Base-by-base conservation (phyloP, 2,888 invertebrate species). In the Idaea biselata region DNA sequence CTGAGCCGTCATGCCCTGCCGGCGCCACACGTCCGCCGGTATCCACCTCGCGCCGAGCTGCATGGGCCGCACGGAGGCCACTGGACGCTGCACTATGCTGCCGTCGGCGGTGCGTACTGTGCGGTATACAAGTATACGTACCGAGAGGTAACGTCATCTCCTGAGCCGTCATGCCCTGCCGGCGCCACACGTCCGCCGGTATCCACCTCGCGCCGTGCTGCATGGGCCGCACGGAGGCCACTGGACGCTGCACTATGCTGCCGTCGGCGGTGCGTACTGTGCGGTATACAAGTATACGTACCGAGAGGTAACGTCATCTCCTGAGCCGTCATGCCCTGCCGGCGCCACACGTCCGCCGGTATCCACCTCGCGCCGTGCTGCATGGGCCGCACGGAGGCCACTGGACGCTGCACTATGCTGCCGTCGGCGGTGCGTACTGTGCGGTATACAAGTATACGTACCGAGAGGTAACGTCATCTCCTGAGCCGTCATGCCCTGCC, bases 281-380 rank as follows among this genome's bases (percentile, higher is more conserved):
- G n/a, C n/a, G n/a, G 17, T 17, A 17, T 55, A 17, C 17, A 18
- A 6, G 17, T 56, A 54, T 54, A 68, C 79, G 81, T 81, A 96
- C 96, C 96, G 63, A 97, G 93, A 4, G 98, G 98, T 68, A 98
- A 92, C 7, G 97, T 97, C 96, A 98, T 97, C 91, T 98, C 98
- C 88, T 98, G 97, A 18, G 98, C 97, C 18, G 97, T 97, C 95
- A 98, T 98, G 67, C 98, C 98, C 88, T 98, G 98, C 56, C 97
- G 92, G 76, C 97, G 96, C 97, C 97, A 97, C 63, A 97, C 97
- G 87, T 97, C 97, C 5, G 97, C 97, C 6, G 97, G 97, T 74
- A 97, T 97, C 97, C 97, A 97, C 63, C 95, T 93, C 70, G 93
- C 93, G 65, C 94, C 94, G 68, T 95, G 94, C 81, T 97, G 97